A percentile compares a stretch with the other conserved stretches of the same genome.
Evolutionary conservation across 2,797 vertebrate species (phyloP).

Genomic region (Manis javanica): DNA sequence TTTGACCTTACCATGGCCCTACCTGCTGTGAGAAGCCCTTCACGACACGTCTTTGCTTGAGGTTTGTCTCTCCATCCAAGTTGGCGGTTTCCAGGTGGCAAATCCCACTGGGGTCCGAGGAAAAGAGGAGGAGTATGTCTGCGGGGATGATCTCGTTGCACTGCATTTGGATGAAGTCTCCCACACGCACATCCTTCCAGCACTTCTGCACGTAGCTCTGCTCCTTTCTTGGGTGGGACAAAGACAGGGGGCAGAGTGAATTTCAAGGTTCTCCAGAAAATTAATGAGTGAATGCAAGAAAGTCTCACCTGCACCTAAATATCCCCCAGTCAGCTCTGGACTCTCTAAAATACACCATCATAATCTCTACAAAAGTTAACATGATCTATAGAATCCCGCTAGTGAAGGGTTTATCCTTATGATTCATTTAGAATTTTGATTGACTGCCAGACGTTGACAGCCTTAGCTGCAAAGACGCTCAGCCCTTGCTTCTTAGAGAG

Average conservation of each 20-base stretch:
- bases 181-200: slow-evolving; percentile 95
- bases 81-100: slow-evolving; percentile 95
- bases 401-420: neutral
- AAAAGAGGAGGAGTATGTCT: slow-evolving; percentile 94
- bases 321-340: neutral
- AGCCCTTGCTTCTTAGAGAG: neutral
- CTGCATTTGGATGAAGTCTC: slow-evolving; percentile 94
- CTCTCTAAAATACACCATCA: neutral
- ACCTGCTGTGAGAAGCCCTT: slow-evolving; percentile 88
- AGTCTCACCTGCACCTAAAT: neutral
- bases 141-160: slow-evolving; percentile 95
- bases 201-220: slow-evolving; percentile 88
- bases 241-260: neutral
- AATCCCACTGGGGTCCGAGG: slow-evolving; percentile 91
- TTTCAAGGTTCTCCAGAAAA: neutral
- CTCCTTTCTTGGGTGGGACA: slow-evolving; percentile 85
- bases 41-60: slow-evolving; percentile 93
- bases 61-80: slow-evolving; percentile 97
- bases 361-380: neutral
- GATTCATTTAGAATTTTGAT: neutral
- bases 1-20: slow-evolving; percentile 44
- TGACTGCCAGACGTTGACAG: neutral
- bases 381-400: neutral
- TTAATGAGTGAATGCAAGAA: rapidly evolving
- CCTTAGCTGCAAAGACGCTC: too few relatives aligned